Conservation (phyloP, 2,113 vertebrate genomes). For the Ramphastos sulfuratus region DNA sequence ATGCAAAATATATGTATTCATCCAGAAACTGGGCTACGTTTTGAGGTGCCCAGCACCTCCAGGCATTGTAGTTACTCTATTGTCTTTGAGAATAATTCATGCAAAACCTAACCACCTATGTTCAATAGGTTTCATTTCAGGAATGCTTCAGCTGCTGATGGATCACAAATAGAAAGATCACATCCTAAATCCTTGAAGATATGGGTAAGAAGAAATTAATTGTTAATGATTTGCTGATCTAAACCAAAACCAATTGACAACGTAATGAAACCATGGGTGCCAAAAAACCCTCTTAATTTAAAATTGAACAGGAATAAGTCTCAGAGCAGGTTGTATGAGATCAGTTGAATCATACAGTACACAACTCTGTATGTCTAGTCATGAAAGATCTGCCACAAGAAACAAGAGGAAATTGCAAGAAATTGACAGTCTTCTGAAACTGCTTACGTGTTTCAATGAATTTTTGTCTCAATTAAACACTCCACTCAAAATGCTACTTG, state of each 20-base stretch:
- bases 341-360: not conserved
- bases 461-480: not conserved
- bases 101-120: not conserved
- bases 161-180: constrained; percentile 18
- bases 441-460: not conserved
- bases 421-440: not conserved
- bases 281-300: not conserved
- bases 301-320: not conserved
- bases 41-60: not conserved
- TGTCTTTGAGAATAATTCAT: not conserved
- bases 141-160: not conserved
- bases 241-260: not conserved
- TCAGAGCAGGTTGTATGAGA: not conserved
- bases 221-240: constrained; percentile 3
- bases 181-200: not conserved
- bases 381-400: not conserved
- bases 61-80: not conserved
- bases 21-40: not conserved
- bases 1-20: not conserved
- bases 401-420: not conserved
- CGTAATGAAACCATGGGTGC: not conserved
- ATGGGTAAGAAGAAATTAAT: constrained; percentile 6
- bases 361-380: not conserved
- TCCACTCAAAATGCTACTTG: not conserved
- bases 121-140: constrained; percentile 9